Conservation (phyloP, 37 sponge, comb jelly and placozoan genomes). For the Diacarnus erythraeanus region DNA sequence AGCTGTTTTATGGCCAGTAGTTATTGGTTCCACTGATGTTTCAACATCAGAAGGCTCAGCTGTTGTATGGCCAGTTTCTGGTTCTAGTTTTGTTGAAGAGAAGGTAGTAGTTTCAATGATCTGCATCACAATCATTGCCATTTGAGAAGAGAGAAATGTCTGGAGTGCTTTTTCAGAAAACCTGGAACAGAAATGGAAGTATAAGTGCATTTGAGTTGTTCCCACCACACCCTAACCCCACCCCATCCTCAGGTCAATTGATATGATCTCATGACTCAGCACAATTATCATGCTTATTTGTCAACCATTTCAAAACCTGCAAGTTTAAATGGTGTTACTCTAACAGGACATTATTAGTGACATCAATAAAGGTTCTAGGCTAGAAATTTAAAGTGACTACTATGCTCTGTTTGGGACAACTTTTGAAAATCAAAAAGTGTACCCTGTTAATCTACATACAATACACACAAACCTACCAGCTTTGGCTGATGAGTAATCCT, state of each 20-base stretch:
- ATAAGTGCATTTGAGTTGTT: no score
- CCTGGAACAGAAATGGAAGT: conserved; percentile 27
- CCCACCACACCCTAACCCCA: no score
- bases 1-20: not conserved
- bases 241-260: no score
- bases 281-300: no score
- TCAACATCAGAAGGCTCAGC: not conserved
- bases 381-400: no score
- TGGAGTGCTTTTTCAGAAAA: conserved; percentile 24
- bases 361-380: no score
- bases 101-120: not conserved
- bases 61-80: not conserved
- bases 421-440: no score
- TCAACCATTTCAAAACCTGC: no score
- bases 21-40: not conserved
- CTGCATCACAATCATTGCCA: conserved; percentile 25
- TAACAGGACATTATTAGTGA: no score
- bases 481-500: conserved; percentile 40
- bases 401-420: no score
- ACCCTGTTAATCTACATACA: not conserved
- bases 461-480: conserved; percentile 29
- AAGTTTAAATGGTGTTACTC: no score
- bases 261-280: no score
- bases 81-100: not conserved
- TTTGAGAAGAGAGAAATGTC: conserved; percentile 5